A percentile compares a stretch with the other conserved stretches of the same genome.
These are phyloP conservation scores for Podocnemis expansa DNA, from an alignment of 2,113 vertebrate species.

Conservation along the genomic window DNA sequence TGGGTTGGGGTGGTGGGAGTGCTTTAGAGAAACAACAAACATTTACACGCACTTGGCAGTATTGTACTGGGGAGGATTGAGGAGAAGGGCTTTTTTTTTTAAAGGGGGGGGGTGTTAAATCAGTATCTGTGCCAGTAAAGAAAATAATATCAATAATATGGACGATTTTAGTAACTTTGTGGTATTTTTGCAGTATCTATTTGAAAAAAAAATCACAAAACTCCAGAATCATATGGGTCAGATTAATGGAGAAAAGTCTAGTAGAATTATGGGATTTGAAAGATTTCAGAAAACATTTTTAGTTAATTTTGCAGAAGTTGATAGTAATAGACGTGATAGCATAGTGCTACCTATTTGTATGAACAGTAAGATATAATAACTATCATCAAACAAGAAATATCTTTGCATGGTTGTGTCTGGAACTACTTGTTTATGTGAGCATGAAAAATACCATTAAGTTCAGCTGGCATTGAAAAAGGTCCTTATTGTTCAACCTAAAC, in stretches of 20 bases:
- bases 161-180: not conserved
- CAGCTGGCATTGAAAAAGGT: rapidly evolving
- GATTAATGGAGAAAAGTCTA: not conserved
- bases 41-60: not conserved
- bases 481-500: not conserved
- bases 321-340: not conserved
- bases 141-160: not conserved
- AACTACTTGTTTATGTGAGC: not conserved
- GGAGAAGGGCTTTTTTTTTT: not conserved
- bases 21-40: rapidly evolving
- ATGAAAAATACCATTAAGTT: not conserved
- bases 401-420: not conserved
- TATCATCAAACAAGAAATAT: not conserved
- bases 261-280: constrained; percentile 3
- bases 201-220: not conserved
- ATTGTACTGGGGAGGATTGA: not conserved
- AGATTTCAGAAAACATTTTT: not conserved
- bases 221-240: constrained; percentile 4
- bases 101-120: not conserved
- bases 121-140: not conserved
- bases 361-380: rapidly evolving
- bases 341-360: rapidly evolving
- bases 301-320: not conserved
- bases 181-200: not conserved
- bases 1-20: not conserved